phyloP scores from a whole-genome alignment of 2,113 vertebrate genomes.

The Zootoca vivipara region DNA sequence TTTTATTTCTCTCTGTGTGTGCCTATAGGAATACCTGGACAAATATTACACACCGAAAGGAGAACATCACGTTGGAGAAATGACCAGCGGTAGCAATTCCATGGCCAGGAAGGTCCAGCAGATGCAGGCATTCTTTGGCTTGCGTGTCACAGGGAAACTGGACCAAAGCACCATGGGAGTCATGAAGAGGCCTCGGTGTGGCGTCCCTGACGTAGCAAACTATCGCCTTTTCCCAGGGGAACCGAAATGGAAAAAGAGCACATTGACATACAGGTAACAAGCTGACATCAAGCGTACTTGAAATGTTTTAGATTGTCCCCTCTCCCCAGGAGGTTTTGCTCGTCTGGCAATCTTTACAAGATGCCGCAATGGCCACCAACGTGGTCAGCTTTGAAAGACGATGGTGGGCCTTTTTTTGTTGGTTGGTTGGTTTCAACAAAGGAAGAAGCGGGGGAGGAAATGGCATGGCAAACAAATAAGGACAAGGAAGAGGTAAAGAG shows the following conservation, averaged over 20 bases:
- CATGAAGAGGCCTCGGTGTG: constrained; percentile 76
- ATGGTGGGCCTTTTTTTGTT: too few relatives aligned
- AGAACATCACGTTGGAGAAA: constrained; percentile 41
- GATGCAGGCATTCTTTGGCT: constrained; percentile 77
- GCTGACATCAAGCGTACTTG: neutral
- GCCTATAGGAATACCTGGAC: constrained; percentile 50
- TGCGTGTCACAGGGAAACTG: constrained; percentile 73
- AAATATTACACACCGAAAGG: constrained; percentile 50
- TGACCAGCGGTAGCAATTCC: constrained; percentile 16
- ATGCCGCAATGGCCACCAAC: too few relatives aligned
- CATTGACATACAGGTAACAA: constrained; percentile 78
- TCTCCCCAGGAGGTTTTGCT: neutral
- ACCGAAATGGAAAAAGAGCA: constrained; percentile 76
- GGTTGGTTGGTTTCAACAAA: too few relatives aligned
- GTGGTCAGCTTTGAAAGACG: too few relatives aligned
- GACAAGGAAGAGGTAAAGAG: too few relatives aligned
- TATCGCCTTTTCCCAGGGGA: constrained; percentile 73
- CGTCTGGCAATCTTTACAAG: too few relatives aligned
- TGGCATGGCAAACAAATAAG: too few relatives aligned
- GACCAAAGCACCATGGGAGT: constrained; percentile 65
- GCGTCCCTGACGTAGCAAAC: constrained; percentile 73
- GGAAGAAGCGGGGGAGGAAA: too few relatives aligned
- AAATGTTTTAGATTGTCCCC: neutral
- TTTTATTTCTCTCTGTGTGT: constrained; percentile 18
- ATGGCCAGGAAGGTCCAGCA: constrained; percentile 63